Evolutionary conservation across 2,113 vertebrate genomes (phyloP).

Genomic region (Chelonoidis abingdonii): DNA sequence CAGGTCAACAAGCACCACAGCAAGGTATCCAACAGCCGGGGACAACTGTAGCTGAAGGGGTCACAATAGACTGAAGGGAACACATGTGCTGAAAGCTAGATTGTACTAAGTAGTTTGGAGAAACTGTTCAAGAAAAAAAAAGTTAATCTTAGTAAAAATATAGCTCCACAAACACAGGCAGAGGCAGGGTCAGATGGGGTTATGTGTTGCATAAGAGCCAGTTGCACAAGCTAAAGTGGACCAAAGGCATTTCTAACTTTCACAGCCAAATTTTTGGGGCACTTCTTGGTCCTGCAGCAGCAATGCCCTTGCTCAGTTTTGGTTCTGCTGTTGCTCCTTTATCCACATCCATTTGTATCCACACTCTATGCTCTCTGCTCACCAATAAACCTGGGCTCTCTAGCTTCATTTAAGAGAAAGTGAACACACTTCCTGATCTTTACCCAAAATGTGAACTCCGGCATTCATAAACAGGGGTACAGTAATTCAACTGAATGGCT

Average conservation of each 20-base stretch:
- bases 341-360: not conserved
- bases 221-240: slow-evolving; percentile 52
- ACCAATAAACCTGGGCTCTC: not conserved
- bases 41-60: not conserved
- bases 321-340: not conserved
- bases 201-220: slow-evolving; percentile 54
- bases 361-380: not conserved
- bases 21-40: not conserved
- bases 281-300: slow-evolving; percentile 18
- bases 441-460: not conserved
- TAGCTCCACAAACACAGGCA: slow-evolving; percentile 41
- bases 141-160: slow-evolving; percentile 71
- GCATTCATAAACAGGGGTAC: not conserved
- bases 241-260: slow-evolving; percentile 44
- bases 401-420: accelerated
- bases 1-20: not conserved
- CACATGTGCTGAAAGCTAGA: not conserved
- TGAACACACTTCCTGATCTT: not conserved
- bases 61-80: not conserved
- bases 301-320: not conserved
- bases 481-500: not conserved
- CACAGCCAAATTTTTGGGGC: not conserved
- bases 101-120: not conserved
- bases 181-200: slow-evolving; percentile 73
- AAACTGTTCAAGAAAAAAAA: slow-evolving; percentile 59